phyloP scores from a whole-genome alignment of 2,888 invertebrate species.

The Sceliomorpha sp. region DNA sequence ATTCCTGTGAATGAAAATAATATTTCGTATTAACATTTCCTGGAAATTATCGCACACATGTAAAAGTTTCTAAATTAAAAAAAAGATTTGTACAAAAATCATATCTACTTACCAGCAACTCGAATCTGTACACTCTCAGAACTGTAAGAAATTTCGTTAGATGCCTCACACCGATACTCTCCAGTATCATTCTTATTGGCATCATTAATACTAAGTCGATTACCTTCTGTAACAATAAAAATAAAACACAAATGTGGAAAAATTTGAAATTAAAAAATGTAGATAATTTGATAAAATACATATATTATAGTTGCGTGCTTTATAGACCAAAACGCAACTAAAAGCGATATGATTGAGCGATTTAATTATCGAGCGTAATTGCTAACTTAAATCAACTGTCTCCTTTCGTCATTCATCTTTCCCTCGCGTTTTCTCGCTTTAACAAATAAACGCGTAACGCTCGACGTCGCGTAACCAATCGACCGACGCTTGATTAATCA shows the following conservation, averaged over 20 bases:
- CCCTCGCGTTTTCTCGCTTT: background rate
- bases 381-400: slow-evolving; percentile 17
- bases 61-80: too few species aligned
- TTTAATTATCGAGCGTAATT: slow-evolving; percentile 30
- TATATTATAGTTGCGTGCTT: too few species aligned
- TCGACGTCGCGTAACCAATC: slow-evolving; percentile 18
- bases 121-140: slow-evolving; percentile 85
- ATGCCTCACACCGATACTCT: slow-evolving; percentile 90
- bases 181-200: slow-evolving; percentile 88
- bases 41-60: too few species aligned
- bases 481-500: slow-evolving; percentile 2
- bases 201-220: slow-evolving; percentile 86
- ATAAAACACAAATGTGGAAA: background rate
- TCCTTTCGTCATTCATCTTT: slow-evolving; percentile 12
- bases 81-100: too few species aligned
- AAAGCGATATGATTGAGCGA: slow-evolving; percentile 16
- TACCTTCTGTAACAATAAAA: slow-evolving; percentile 82
- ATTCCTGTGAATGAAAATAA: slow-evolving; percentile 82
- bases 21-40: too few species aligned
- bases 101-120: slow-evolving; percentile 89
- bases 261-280: background rate
- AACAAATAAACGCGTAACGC: background rate
- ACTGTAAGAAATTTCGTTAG: slow-evolving; percentile 86
- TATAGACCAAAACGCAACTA: slow-evolving; percentile 22
- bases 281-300: too few species aligned